Base-by-base conservation (phyloP, 2,113 vertebrate species). In the Uria aalge region DNA sequence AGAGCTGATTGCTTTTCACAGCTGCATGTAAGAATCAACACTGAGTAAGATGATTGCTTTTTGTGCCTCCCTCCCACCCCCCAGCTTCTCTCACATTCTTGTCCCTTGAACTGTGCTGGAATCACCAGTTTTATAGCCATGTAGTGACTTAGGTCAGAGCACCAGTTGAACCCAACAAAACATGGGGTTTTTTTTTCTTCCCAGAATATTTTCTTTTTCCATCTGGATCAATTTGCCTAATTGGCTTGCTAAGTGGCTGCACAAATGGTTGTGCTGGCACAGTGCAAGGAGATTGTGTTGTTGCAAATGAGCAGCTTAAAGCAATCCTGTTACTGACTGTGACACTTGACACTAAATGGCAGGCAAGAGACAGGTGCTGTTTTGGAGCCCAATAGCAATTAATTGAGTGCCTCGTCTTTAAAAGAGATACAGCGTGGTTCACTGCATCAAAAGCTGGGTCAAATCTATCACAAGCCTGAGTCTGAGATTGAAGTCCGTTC, bases 221-320 rank as follows among this genome's bases (percentile, higher is more conserved):
- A 71, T 30, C 56, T 87, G 83, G 76, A 92, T 96, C 76, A 43
- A 41, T 96, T 96, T 10, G 3, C 63, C 19, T 88, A 88, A 94
- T 60, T 92, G 74, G 62, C 53, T 81, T 74, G 67, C 34, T 88
- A 38, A 92, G 76, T 62, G 71, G 82, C 88, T 92, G 68, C 79
- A 74, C 80, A 95, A 89, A 92, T 67, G 80, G 73, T 47, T 67
- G 27, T 59, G 40, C 71, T 96, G 87, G 93, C 93, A 75, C 47
- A 53, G 73, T 11, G 59, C 57, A 45, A 67, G 73, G 80, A 85
- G 77, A 64, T 78, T 11, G 64, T 41, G 36, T 41, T 81, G 36
- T 75, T 85, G 84, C 52, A 97, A 78, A 87, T 85, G 57, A 93
- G 62, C 73, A 64, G 80, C 69, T 86, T 78, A 78, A 82, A 93